Conservation (phyloP, 2,888 invertebrate genomes). For the Tenthredo scrophulariae region DNA sequence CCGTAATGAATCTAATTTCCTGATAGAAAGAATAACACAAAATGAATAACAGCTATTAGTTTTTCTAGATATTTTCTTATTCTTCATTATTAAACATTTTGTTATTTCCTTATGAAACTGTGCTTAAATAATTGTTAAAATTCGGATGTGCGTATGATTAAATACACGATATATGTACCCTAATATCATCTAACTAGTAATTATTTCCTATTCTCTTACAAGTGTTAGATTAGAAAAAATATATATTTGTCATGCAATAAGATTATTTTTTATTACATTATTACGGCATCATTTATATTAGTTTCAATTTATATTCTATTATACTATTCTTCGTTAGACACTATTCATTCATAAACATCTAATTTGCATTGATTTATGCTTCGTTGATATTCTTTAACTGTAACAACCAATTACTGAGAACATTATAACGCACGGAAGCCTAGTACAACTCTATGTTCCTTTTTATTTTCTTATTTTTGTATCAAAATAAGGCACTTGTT, state of each 20-base stretch:
- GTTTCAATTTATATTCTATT: neutral
- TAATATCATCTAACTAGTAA: neutral
- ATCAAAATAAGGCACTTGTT: neutral
- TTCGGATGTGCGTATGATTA: neutral
- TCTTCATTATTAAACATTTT: no score
- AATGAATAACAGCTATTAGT: neutral
- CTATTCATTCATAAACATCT: neutral
- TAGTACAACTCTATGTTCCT: neutral
- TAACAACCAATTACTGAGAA: neutral
- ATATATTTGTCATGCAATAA: neutral
- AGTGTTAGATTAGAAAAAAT: neutral
- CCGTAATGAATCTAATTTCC: neutral
- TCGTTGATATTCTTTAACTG: neutral
- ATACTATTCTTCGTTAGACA: neutral
- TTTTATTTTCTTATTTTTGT: neutral
- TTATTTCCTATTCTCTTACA: neutral
- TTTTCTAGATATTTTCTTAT: no score
- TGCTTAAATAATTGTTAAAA: neutral
- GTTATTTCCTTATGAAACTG: neutral
- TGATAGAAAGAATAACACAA: neutral
- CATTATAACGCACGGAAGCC: neutral
- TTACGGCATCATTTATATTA: neutral
- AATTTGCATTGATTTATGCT: neutral
- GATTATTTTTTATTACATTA: neutral
- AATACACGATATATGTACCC: neutral